phyloP scores from a whole-genome alignment of 2,797 vertebrate genomes.

The Holocentrus rufus region DNA sequence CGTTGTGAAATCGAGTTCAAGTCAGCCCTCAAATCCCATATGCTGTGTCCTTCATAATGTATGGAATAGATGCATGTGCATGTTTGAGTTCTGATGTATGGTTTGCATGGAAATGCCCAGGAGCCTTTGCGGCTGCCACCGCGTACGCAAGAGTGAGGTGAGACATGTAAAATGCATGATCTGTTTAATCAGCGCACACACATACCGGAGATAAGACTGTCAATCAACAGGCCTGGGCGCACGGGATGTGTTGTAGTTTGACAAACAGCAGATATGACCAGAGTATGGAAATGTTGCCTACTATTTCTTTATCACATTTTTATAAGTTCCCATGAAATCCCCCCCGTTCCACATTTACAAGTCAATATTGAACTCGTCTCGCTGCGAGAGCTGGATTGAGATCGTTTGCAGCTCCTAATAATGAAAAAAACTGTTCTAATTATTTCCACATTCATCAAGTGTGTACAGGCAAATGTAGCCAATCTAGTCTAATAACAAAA shows the following conservation, averaged over 20 bases:
- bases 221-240: constrained; percentile 37
- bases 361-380: background rate
- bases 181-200: constrained; percentile 60
- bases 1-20: constrained; percentile 35
- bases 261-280: constrained; percentile 22
- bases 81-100: constrained; percentile 60
- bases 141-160: constrained; percentile 28
- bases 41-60: constrained; percentile 32
- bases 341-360: background rate
- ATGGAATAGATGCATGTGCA: constrained; percentile 47
- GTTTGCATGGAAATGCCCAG: constrained; percentile 31
- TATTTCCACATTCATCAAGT: background rate
- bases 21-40: constrained; percentile 37
- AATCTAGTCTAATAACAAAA: background rate
- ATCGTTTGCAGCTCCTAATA: background rate
- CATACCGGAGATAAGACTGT: constrained; percentile 50
- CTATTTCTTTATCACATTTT: constrained; percentile 13
- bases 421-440: background rate
- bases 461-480: background rate
- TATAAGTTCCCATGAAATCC: background rate
- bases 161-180: constrained; percentile 72
- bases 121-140: constrained; percentile 14
- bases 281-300: background rate
- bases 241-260: constrained; percentile 6
- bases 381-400: background rate